These are phyloP conservation scores for Meandrina meandrites DNA, from an alignment of 92 coral and sea anemone genomes.

Conservation along the genomic window DNA sequence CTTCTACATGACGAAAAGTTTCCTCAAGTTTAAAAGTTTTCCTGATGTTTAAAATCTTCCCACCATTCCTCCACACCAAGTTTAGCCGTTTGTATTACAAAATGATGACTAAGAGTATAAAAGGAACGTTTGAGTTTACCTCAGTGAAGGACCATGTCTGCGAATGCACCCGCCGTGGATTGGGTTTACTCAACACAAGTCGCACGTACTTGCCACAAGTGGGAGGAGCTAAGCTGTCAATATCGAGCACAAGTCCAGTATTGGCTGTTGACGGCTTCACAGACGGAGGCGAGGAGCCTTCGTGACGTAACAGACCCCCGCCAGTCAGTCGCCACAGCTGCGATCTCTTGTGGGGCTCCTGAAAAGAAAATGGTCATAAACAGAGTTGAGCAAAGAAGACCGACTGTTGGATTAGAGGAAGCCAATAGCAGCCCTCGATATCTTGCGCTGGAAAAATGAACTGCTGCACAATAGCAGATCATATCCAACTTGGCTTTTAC, in stretches of 20 bases:
- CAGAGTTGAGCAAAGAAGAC: too few species aligned
- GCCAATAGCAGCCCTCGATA: not conserved
- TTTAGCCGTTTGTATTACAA: not conserved
- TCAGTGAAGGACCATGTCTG: constrained; percentile 98
- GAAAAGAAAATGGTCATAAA: not conserved
- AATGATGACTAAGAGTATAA: not conserved
- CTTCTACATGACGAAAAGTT: too few species aligned
- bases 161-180: constrained; percentile 79
- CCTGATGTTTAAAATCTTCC: not conserved
- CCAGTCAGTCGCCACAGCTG: constrained; percentile 99
- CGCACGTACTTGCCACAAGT: constrained; percentile 85
- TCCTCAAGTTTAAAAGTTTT: too few species aligned
- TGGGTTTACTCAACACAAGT: constrained; percentile 87
- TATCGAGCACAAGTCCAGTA: constrained; percentile 93
- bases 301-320: constrained; percentile 83
- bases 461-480: not conserved
- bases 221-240: constrained; percentile 93
- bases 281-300: constrained; percentile 94
- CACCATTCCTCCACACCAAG: not conserved
- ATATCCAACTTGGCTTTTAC: not conserved
- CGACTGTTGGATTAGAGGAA: not conserved
- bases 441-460: not conserved
- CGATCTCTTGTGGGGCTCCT: constrained; percentile 96
- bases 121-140: constrained; percentile 40
- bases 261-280: constrained; percentile 88